Conservation (phyloP, 2,797 vertebrate genomes). For the Craterocephalus amniculus region DNA sequence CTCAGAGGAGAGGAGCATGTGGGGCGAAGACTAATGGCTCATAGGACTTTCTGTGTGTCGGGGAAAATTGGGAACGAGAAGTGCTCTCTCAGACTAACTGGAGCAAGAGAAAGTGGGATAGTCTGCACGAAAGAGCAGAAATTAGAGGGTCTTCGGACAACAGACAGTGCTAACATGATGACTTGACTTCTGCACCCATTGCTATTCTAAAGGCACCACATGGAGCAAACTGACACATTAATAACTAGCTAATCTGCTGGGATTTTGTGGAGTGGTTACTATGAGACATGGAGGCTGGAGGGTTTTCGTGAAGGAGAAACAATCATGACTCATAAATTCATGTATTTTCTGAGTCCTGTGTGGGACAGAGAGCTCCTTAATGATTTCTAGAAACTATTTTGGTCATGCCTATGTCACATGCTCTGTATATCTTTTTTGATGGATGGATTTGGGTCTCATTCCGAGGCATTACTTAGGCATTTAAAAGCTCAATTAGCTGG, state of each 20-base stretch:
- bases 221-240: too few species aligned
- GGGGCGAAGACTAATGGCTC: conserved; percentile 41
- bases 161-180: conserved; percentile 40
- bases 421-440: not conserved
- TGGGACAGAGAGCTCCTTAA: not conserved
- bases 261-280: not conserved
- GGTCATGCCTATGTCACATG: not conserved
- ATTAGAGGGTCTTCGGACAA: conserved; percentile 38
- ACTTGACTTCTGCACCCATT: conserved; percentile 3
- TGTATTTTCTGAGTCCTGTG: not conserved
- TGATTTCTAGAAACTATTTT: not conserved
- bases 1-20: conserved; percentile 18
- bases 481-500: too few species aligned
- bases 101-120: conserved; percentile 11
- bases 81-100: conserved; percentile 12
- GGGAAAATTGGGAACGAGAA: conserved; percentile 40
- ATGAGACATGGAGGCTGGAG: not conserved
- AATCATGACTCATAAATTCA: not conserved
- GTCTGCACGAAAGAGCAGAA: not conserved
- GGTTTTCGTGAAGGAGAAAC: not conserved
- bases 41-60: conserved; percentile 22
- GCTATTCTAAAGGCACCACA: too few species aligned
- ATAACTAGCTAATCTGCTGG: too few species aligned
- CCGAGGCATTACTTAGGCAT: not conserved
- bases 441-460: not conserved